Evolutionary conservation across 2,797 vertebrate species (phyloP).

Genomic region (Scarus forsteni): DNA sequence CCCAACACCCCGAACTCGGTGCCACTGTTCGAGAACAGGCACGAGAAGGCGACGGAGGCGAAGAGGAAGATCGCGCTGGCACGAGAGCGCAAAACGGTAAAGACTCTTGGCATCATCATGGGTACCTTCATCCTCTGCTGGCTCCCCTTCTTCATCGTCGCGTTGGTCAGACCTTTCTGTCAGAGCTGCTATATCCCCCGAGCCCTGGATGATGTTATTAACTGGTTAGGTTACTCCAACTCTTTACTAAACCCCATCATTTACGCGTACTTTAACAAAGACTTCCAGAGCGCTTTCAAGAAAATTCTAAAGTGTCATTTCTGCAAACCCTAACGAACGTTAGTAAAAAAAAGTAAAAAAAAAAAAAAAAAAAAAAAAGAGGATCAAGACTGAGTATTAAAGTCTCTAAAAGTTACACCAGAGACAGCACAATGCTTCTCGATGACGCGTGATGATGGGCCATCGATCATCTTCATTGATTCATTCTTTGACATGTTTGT

Average conservation of each 20-base stretch:
- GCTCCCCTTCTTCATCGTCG: slow-evolving; percentile 98
- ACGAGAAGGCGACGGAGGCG: slow-evolving; percentile 91
- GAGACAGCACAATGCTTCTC: too few relatives aligned
- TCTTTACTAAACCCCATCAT: slow-evolving; percentile 98
- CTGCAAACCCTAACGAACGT: slow-evolving; percentile 83
- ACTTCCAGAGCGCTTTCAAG: slow-evolving; percentile 98
- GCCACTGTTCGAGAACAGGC: slow-evolving; percentile 86
- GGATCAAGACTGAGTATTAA: too few relatives aligned
- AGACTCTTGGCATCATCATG: slow-evolving; percentile 98
- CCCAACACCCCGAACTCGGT: slow-evolving; percentile 80
- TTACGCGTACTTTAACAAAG: slow-evolving; percentile 99
- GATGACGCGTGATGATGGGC: slow-evolving; percentile 1
- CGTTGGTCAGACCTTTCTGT: slow-evolving; percentile 94
- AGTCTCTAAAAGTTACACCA: too few relatives aligned
- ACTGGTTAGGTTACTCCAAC: slow-evolving; percentile 98
- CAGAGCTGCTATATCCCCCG: slow-evolving; percentile 91
- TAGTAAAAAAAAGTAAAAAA: too few relatives aligned
- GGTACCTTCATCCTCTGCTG: slow-evolving; percentile 98
- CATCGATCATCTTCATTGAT: slow-evolving; percentile 44
- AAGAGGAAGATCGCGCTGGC: slow-evolving; percentile 94
- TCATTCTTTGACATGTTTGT: slow-evolving; percentile 50
- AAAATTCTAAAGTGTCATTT: slow-evolving; percentile 98
- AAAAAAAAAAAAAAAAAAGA: too few relatives aligned
- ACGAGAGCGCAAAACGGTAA: slow-evolving; percentile 97
- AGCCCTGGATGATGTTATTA: slow-evolving; percentile 92